Evolutionary conservation across 1,140 invertebrate species (phyloP), one percentile per base, ranked within the genome.

Genomic region (Brachionus calyciflorus): DNA sequence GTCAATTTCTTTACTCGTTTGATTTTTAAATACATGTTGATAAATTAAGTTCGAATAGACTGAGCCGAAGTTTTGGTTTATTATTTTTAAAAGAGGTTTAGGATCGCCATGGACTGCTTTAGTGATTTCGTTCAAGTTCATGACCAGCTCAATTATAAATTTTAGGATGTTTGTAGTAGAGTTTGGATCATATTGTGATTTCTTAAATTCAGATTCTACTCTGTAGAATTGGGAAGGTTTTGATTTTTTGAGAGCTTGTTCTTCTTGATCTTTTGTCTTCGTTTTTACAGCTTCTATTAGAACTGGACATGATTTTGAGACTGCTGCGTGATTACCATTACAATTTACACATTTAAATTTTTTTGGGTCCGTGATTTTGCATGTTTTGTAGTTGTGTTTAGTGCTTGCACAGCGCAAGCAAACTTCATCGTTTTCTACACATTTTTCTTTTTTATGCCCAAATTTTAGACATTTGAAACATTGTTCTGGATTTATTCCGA

Each of bases 391-490:
- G 33, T 9, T 37, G 9, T 37, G 33, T 37, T 37, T 37, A 5
- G 3, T 37, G 3, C 9, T 37, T 9, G 33, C 33, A 9, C 33
- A 37, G 33, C 33, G 33, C 9, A 37, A 9, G 9, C 33, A 37
- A 5, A 9, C 9, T 37, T 37, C 33, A 37, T 37, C n/a, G 12
- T 12, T 49, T 21, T 49, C 46, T 49, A 6, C 12, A n/a, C 53
- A 55, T 55, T 55, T 55, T 14, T 24, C 53, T 55, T 24, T 12
- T 30, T 24, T 28, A 28, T 55, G 53, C n/a, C 53, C 53, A 24
- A 55, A 28, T 26, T 55, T 55, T 55, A 12, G 26, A 26, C 53
- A 55, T 55, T 55, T 55, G 53, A 55, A 55, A 28, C 53, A 55
- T 28, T 55, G 53, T 28, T 55, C 53, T 24, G 53, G 53, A 12